Evolutionary conservation across 92 coral and sea anemone genomes (phyloP).

Genomic region (Chrysogorgia sp.): DNA sequence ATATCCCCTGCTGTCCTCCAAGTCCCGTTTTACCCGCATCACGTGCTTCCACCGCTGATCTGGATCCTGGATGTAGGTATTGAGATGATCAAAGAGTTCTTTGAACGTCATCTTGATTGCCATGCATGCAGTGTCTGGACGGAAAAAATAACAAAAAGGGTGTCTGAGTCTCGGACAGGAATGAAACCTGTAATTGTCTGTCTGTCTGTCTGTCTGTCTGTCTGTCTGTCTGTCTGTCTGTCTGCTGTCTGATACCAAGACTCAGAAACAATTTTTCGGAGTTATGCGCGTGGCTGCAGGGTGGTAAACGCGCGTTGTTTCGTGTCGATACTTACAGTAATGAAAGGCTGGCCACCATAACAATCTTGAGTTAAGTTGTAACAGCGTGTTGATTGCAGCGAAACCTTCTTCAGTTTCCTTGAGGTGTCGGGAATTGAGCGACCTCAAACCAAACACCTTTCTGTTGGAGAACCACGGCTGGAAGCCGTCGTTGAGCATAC

Average conservation of each 20-base stretch:
- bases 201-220: too few species aligned
- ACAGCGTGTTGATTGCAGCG: conserved; percentile 83
- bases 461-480: conserved; percentile 99
- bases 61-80: conserved; percentile 70
- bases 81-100: conserved; percentile 87
- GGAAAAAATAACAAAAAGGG: not conserved
- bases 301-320: too few species aligned
- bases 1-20: conserved; percentile 76
- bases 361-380: conserved; percentile 80
- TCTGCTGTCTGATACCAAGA: too few species aligned
- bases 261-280: not conserved
- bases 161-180: too few species aligned
- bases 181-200: too few species aligned
- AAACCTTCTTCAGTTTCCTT: conserved; percentile 88
- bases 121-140: conserved; percentile 93
- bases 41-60: conserved; percentile 98
- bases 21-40: conserved; percentile 81
- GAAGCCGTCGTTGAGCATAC: conserved; percentile 89
- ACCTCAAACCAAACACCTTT: conserved; percentile 83
- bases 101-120: conserved; percentile 84
- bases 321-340: conserved; percentile 96
- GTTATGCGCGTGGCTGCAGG: too few species aligned
- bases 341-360: conserved; percentile 86
- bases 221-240: too few species aligned
- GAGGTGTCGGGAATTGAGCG: conserved; percentile 72